phyloP scores from a whole-genome alignment of 2,888 invertebrate genomes.

The Camptogramma bilineatum region DNA sequence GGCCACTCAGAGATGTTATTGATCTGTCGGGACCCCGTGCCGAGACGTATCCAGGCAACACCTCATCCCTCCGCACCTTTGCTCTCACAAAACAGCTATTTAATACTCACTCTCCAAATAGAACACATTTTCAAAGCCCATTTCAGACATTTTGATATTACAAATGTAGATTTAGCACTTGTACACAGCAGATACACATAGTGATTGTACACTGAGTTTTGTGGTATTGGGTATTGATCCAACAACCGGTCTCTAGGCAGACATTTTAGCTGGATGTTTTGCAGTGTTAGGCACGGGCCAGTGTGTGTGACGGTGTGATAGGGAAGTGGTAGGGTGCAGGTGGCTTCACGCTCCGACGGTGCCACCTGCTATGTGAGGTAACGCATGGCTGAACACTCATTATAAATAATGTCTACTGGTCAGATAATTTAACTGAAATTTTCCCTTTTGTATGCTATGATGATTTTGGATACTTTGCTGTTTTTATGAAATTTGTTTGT shows the following conservation, averaged over 20 bases:
- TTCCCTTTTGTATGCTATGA: neutral
- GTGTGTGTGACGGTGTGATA: conserved; percentile 59
- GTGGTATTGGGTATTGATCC: conserved; percentile 76
- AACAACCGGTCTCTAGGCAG: conserved; percentile 74
- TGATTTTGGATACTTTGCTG: neutral
- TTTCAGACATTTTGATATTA: conserved; percentile 74
- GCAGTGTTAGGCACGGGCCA: conserved; percentile 51
- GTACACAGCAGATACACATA: conserved; percentile 66
- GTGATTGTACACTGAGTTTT: conserved; percentile 63
- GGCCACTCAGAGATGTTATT: conserved; percentile 77
- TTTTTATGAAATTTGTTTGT: neutral
- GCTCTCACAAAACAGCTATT: conserved; percentile 59
- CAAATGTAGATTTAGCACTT: conserved; percentile 49
- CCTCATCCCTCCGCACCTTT: conserved; percentile 74
- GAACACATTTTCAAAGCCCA: conserved; percentile 83
- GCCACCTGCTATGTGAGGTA: conserved; percentile 75
- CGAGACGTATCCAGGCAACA: conserved; percentile 81
- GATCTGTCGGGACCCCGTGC: conserved; percentile 71
- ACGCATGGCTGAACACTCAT: conserved; percentile 64
- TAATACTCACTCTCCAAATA: conserved; percentile 83
- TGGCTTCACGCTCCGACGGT: conserved; percentile 68
- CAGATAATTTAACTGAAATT: conserved; percentile 20
- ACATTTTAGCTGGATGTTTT: conserved; percentile 56
- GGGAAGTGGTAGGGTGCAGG: conserved; percentile 74
- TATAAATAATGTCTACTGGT: conserved; percentile 13